Percentiles rank a stretch among this genome's conserved stretches.
Evolutionary conservation across 2,113 vertebrate genomes (phyloP).

Genomic region (Neofelis nebulosa): DNA sequence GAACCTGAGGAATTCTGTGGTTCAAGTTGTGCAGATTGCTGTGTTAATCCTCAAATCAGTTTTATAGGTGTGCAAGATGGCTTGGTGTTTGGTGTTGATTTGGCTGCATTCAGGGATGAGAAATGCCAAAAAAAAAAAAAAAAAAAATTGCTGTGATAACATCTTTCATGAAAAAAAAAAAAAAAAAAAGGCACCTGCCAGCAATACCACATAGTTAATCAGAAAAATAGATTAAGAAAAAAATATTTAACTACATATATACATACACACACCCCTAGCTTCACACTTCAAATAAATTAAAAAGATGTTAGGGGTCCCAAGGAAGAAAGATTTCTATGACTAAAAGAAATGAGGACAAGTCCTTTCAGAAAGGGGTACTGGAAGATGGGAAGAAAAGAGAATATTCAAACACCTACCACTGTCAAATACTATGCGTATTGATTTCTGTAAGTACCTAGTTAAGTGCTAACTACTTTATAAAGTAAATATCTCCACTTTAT

Average conservation of each 20-base stretch:
- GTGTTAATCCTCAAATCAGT: no score
- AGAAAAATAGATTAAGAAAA: conserved; percentile 21
- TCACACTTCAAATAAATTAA: conserved; percentile 10
- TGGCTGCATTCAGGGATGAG: no score
- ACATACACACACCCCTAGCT: neutral
- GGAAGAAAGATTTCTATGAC: neutral
- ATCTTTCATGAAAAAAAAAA: conserved; percentile 33
- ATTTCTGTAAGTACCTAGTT: neutral
- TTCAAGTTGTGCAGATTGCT: no score
- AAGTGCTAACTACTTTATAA: neutral
- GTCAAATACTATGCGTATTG: neutral
- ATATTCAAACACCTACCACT: neutral
- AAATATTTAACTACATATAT: neutral
- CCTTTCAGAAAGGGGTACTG: neutral
- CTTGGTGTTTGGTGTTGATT: no score
- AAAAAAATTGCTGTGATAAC: neutral
- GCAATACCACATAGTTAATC: neutral
- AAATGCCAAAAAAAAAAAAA: no score
- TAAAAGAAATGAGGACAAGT: neutral
- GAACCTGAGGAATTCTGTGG: no score
- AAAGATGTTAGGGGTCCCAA: neutral
- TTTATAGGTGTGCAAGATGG: no score
- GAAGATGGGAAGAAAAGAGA: neutral
- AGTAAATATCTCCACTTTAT: neutral
- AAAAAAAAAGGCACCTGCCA: neutral